Percentiles rank a stretch among this genome's conserved stretches.
Evolutionary conservation across 1,140 invertebrate species (phyloP).

Genomic region (Leucophenga varia): DNA sequence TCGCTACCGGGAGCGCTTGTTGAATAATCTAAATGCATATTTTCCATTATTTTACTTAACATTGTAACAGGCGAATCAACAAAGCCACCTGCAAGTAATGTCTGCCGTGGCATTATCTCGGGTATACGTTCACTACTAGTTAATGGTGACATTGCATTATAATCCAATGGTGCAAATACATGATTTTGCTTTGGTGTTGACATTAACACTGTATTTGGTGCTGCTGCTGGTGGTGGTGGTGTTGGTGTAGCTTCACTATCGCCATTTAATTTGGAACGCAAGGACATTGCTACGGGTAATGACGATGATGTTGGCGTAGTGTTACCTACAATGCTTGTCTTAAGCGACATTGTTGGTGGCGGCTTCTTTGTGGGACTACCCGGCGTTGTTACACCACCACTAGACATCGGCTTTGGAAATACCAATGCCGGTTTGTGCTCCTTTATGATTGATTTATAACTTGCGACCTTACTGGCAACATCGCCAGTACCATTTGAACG

Average conservation of each 20-base stretch:
- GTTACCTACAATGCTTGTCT: too few species aligned
- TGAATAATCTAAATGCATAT: constrained; percentile 10
- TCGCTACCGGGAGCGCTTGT: too few species aligned
- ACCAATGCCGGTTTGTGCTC: constrained; percentile 44
- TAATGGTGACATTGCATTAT: too few species aligned
- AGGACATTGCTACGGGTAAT: constrained; percentile 24
- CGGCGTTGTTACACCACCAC: constrained; percentile 37
- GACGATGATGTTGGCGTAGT: constrained; percentile 11
- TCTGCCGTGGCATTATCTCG: constrained; percentile 6
- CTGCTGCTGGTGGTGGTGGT: background rate
- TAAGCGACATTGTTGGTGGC: background rate
- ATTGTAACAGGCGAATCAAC: constrained; percentile 20
- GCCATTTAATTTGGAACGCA: constrained; percentile 24
- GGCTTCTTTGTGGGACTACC: constrained; percentile 2
- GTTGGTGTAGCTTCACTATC: constrained; percentile 25
- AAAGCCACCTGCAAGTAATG: background rate
- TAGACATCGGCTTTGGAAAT: constrained; percentile 12
- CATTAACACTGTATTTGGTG: too few species aligned
- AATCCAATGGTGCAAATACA: too few species aligned
- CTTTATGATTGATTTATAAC: constrained; percentile 66
- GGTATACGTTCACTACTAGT: constrained; percentile 6
- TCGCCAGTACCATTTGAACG: constrained; percentile 63
- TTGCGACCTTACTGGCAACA: constrained; percentile 67
- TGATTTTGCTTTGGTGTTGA: too few species aligned
- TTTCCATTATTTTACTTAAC: constrained; percentile 26